Conservation (phyloP, 2,888 invertebrate species). For the Orgyia antiqua region DNA sequence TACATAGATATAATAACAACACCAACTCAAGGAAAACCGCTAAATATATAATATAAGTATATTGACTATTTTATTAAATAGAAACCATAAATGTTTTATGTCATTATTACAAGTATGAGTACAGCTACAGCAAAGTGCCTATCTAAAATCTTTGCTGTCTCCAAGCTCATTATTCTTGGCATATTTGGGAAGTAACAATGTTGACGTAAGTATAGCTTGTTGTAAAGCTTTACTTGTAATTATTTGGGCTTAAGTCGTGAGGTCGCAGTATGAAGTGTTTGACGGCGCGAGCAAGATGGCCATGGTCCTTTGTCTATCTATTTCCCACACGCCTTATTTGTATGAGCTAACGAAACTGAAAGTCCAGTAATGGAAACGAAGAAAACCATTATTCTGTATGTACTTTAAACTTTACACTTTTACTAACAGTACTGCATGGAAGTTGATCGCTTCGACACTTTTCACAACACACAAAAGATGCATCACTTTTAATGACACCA, state of each 20-base stretch:
- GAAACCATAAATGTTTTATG: too few species aligned
- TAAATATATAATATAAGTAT: too few species aligned
- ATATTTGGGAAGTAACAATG: slow-evolving; percentile 39
- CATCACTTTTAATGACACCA: not conserved
- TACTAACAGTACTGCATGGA: slow-evolving; percentile 28
- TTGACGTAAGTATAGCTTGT: slow-evolving; percentile 48
- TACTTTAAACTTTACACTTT: slow-evolving; percentile 21
- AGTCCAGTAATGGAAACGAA: slow-evolving; percentile 27
- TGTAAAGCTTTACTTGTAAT: slow-evolving; percentile 47
- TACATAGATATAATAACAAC: too few species aligned
- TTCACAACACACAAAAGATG: not conserved
- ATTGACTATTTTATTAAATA: too few species aligned
- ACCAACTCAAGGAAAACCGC: too few species aligned
- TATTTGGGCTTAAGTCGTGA: slow-evolving; percentile 35
- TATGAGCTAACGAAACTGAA: slow-evolving; percentile 58
- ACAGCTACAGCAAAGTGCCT: too few species aligned
- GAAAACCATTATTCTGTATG: slow-evolving; percentile 22
- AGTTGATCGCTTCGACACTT: slow-evolving; percentile 25
- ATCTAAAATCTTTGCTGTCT: too few species aligned
- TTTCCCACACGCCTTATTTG: slow-evolving; percentile 50
- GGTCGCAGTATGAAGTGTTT: slow-evolving; percentile 47
- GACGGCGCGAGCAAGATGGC: slow-evolving; percentile 75
- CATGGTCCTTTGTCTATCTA: slow-evolving; percentile 58
- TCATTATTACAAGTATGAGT: too few species aligned
- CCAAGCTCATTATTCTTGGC: too few species aligned